These are phyloP conservation scores for Hemicentrotus pulcherrimus DNA, from an alignment of 35 echinoderm and acorn worm genomes.

Conservation along the genomic window DNA sequence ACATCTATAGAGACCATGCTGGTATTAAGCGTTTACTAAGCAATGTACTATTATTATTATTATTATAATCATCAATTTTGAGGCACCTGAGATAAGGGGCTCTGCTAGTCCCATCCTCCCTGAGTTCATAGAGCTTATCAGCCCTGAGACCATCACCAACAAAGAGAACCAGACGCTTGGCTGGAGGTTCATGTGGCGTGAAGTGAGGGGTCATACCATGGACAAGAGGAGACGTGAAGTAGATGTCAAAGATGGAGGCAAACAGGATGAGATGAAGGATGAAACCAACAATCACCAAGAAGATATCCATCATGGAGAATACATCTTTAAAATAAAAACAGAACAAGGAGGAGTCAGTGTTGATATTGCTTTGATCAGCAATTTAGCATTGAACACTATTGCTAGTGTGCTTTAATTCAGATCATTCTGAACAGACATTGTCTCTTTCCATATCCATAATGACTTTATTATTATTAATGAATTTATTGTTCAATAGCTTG, in stretches of 20 bases:
- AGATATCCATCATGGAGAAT: constrained; percentile 69
- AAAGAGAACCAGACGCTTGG: constrained; percentile 88
- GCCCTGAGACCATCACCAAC: constrained; percentile 96
- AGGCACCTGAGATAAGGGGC: constrained; percentile 90
- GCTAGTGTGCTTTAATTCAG: too few relatives aligned
- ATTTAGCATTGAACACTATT: too few relatives aligned
- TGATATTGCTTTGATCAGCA: background rate
- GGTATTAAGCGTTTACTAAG: too few relatives aligned
- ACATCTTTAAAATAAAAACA: background rate
- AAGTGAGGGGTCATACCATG: constrained; percentile 93
- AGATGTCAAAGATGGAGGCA: constrained; percentile 97
- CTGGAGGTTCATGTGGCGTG: constrained; percentile 75
- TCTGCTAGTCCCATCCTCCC: constrained; percentile 64
- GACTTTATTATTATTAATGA: too few relatives aligned
- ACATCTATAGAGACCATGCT: too few relatives aligned
- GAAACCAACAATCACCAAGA: constrained; percentile 73
- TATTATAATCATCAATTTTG: too few relatives aligned
- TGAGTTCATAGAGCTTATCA: constrained; percentile 82
- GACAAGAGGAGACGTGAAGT: constrained; percentile 97
- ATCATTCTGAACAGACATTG: too few relatives aligned
- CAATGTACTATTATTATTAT: too few relatives aligned
- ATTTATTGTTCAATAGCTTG: too few relatives aligned
- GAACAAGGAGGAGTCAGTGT: background rate
- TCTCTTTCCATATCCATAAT: too few relatives aligned
- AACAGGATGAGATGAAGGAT: constrained; percentile 91